Evolutionary conservation across 2,888 invertebrate genomes (phyloP).

Genomic region (Meganola albula): DNA sequence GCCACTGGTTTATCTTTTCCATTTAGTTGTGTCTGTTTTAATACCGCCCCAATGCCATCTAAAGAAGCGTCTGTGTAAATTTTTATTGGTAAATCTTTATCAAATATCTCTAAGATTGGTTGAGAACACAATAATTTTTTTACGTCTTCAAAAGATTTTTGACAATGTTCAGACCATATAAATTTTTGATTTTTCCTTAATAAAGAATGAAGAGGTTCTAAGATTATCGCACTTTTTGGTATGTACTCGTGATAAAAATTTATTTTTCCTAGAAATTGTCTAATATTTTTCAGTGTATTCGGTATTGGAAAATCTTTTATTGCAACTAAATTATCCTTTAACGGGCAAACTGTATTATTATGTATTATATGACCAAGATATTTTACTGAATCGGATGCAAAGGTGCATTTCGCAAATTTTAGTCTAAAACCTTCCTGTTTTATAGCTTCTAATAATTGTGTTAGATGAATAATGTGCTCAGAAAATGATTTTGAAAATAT

Average conservation of each 20-base stretch:
- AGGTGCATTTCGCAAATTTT: no score
- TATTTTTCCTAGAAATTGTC: conserved; percentile 27
- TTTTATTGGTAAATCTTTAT: conserved; percentile 3
- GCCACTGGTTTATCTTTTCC: conserved; percentile 10
- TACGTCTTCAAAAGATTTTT: no score
- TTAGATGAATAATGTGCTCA: no score
- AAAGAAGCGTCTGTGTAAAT: conserved; percentile 7
- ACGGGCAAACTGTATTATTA: no score
- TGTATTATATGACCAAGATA: no score
- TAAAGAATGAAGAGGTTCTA: conserved; percentile 3
- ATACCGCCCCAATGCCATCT: conserved; percentile 5
- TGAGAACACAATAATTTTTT: conserved; percentile 4
- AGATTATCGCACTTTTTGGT: conserved; percentile 13
- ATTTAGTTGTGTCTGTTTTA: conserved; percentile 4
- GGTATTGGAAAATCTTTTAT: no score
- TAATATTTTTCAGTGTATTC: conserved; percentile 19
- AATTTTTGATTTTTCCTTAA: conserved; percentile 3
- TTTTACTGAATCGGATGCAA: no score
- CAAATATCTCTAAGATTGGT: conserved; percentile 5
- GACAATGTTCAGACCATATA: no score
- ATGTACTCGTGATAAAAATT: conserved; percentile 23
- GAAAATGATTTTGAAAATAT: no score
- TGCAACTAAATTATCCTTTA: no score
- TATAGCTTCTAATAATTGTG: no score
- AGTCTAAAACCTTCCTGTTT: no score